Evolutionary conservation across 2,888 invertebrate species (phyloP).

Genomic region (Nemapogon koenigi): DNA sequence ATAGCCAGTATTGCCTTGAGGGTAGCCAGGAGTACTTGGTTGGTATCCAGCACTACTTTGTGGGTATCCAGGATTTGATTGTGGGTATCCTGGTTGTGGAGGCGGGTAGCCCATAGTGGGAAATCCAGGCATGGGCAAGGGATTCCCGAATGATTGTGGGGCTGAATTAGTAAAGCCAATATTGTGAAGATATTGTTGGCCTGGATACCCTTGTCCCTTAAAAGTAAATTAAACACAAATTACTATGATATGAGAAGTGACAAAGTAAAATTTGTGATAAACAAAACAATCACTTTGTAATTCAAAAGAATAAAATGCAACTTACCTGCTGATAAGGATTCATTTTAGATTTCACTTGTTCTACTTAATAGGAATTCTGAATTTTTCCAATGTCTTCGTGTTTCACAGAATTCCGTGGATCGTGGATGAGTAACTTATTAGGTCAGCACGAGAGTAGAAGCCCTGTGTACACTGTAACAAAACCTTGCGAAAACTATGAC

Average conservation of each 20-base stretch:
- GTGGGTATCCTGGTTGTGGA: conserved; percentile 27
- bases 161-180: conserved; percentile 53
- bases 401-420: no score
- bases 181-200: conserved; percentile 52
- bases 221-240: conserved; percentile 32
- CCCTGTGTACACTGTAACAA: no score
- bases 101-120: conserved; percentile 47
- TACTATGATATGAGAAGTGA: not conserved
- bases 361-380: no score
- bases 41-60: conserved; percentile 22
- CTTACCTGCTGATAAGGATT: conserved; percentile 52
- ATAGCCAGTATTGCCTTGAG: conserved; percentile 11
- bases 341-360: no score
- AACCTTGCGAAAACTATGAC: no score
- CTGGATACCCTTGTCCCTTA: conserved; percentile 63
- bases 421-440: no score
- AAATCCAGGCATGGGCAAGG: conserved; percentile 51
- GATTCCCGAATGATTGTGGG: conserved; percentile 58
- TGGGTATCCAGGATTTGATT: conserved; percentile 23
- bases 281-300: conserved; percentile 28
- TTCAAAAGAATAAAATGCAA: conserved; percentile 13
- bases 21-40: conserved; percentile 19
- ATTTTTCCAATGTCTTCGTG: no score
- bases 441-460: no score
- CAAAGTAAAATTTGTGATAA: conserved; percentile 34